These are phyloP conservation scores for Melangyna quadrimaculata DNA, from an alignment of 2,888 invertebrate species.

Conservation along the genomic window DNA sequence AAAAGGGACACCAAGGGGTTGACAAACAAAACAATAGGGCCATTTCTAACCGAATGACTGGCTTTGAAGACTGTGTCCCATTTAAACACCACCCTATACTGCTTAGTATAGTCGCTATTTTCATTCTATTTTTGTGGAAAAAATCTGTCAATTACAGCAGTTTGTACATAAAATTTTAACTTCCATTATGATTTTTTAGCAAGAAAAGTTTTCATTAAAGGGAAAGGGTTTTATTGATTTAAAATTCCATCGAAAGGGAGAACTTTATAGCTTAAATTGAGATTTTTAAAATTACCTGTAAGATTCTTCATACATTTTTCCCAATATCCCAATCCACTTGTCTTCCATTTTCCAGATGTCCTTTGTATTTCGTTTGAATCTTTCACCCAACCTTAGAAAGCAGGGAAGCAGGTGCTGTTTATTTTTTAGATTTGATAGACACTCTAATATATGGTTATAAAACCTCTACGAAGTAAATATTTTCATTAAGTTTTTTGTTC, in stretches of 20 bases:
- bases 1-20: no score
- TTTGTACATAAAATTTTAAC: not conserved
- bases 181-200: not conserved
- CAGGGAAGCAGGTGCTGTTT: not conserved
- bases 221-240: not conserved
- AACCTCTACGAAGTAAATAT: not conserved
- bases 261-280: not conserved
- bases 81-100: no score
- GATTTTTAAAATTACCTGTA: not conserved
- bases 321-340: not conserved
- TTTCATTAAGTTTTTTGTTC: not conserved
- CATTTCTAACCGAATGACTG: no score
- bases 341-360: not conserved
- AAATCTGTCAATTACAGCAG: not conserved
- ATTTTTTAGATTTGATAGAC: not conserved
- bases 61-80: no score
- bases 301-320: not conserved
- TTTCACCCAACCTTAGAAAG: no score
- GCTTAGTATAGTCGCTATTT: no score
- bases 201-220: not conserved
- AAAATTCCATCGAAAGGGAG: not conserved
- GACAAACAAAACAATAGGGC: no score
- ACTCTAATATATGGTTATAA: not conserved
- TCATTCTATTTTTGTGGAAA: not conserved
- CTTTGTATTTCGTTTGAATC: not conserved